Evolutionary conservation across 2,113 vertebrate genomes (phyloP), one percentile per base, ranked within the genome.

Genomic region (Saguinus imperator): DNA sequence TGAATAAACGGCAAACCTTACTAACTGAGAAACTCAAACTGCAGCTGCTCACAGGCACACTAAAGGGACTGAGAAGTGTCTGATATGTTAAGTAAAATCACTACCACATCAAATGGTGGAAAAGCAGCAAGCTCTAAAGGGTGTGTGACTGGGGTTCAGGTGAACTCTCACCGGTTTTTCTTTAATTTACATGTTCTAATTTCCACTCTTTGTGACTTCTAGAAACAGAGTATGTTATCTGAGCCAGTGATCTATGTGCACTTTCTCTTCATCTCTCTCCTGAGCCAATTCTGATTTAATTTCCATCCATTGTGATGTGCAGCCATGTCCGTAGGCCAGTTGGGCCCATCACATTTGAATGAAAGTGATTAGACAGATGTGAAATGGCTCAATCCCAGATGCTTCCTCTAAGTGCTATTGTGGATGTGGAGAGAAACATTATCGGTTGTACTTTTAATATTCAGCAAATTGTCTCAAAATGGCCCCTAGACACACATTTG

Each of bases 81-180:
- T 64, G 14, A 0, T 2, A 1, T 0, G 0, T 0, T 0, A 20
- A 18, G 1, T 12, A 5, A 20, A 21, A 35, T 0, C 0, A 6
- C 14, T 0, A 0, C 57, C 4, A 9, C 0, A 0, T 11, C 0
- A 20, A 13, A 8, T 6, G 3, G 16, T 0, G 2, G 40, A 18
- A 16, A 45, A 55, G 48, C 10, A 25, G 57, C 37, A 10, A 6
- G 1, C 3, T 29, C 45, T 1, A 35, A 0, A 3, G 0, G 23
- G 13, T 12, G 45, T 27, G 2, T 6, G 0, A 21, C 25, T 37
- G 14, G 50, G 32, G 45, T 10, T 21, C 1, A 0, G 10, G 45
- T 1, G 80, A 6, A 17, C 88, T 14, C 1, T 32, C 4, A 32
- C 13, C 43, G 18, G 2, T 11, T 23, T 85, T 61, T 76, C 23